Conservation (phyloP, 2,888 invertebrate genomes). For the Harpalus rufipes region DNA sequence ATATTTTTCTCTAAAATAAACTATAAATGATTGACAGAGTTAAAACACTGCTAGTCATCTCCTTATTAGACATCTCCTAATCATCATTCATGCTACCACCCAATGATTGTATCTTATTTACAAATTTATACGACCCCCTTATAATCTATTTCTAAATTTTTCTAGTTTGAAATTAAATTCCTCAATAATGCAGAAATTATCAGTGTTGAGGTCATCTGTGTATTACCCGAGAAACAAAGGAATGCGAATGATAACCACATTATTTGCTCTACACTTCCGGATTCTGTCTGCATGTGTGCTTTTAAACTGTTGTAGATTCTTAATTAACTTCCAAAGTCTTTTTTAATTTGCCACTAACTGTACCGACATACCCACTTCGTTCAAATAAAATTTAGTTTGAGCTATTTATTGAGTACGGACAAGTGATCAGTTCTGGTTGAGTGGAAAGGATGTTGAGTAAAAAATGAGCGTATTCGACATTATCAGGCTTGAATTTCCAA, state of each 20-base stretch:
- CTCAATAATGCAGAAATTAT: conserved; percentile 11
- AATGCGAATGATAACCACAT: conserved; percentile 38
- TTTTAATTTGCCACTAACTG: conserved; percentile 32
- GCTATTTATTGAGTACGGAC: conserved; percentile 10
- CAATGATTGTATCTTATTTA: not conserved
- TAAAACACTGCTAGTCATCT: no score
- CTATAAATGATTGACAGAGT: no score
- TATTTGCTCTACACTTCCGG: conserved; percentile 30
- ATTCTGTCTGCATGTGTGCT: conserved; percentile 14
- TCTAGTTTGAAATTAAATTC: not conserved
- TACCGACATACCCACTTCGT: not conserved
- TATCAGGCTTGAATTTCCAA: conserved; percentile 60
- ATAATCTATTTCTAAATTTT: not conserved
- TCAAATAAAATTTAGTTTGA: conserved; percentile 21
- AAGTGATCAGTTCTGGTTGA: not conserved
- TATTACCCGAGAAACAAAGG: conserved; percentile 16
- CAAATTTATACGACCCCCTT: not conserved
- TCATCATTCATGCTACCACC: no score
- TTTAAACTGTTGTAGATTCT: conserved; percentile 15
- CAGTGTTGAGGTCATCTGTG: conserved; percentile 23
- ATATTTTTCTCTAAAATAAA: no score
- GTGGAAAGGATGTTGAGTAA: conserved; percentile 20
- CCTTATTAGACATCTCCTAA: no score
- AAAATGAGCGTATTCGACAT: conserved; percentile 36
- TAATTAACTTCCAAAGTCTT: conserved; percentile 30